These are phyloP conservation scores for Poeciliopsis gracilis DNA, from an alignment of 2,797 vertebrate genomes.

Conservation along the genomic window DNA sequence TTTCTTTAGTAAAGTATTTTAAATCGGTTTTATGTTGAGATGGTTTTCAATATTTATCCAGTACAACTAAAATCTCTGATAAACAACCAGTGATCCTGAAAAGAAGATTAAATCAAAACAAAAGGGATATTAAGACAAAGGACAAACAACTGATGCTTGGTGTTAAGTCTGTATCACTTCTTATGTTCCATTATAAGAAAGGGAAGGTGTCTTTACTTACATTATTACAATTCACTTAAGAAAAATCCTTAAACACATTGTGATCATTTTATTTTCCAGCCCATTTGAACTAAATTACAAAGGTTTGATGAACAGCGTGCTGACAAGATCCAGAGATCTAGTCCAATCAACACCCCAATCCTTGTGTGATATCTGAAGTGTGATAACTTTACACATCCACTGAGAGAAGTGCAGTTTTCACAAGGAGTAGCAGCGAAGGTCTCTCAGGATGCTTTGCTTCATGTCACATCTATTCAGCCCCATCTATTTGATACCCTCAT, in stretches of 20 bases:
- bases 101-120: background rate
- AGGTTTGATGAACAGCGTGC: conserved; percentile 33
- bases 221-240: conserved; percentile 8
- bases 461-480: conserved; percentile 36
- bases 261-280: conserved; percentile 34
- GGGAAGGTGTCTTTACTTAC: conserved; percentile 6
- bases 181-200: background rate
- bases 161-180: conserved; percentile 12
- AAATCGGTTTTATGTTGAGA: background rate
- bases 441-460: conserved; percentile 33
- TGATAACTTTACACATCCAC: conserved; percentile 47
- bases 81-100: background rate
- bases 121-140: background rate
- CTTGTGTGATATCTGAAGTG: conserved; percentile 51
- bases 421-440: conserved; percentile 20
- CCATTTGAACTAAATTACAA: conserved; percentile 36
- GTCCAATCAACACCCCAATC: conserved; percentile 59
- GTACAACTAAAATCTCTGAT: background rate
- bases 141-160: conserved; percentile 38
- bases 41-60: background rate
- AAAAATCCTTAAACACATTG: background rate
- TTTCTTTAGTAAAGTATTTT: conserved; percentile 21
- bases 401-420: conserved; percentile 47
- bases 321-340: conserved; percentile 37
- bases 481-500: conserved; percentile 37